phyloP scores from a whole-genome alignment of 2,888 invertebrate species.

The Oeneis ivallda region DNA sequence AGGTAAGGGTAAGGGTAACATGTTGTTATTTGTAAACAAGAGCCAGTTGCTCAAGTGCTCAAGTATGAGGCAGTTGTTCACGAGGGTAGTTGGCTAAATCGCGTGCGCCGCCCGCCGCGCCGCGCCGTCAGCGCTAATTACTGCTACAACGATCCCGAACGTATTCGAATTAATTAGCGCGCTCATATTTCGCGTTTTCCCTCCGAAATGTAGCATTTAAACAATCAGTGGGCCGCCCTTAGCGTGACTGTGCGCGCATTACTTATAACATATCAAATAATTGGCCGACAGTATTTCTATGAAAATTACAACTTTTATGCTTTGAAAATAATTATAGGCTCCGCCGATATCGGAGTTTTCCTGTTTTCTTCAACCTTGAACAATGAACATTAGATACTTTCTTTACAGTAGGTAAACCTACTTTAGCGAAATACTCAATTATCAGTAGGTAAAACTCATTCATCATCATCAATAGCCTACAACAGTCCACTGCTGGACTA shows the following conservation, averaged over 20 bases:
- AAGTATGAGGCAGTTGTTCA: too few species aligned
- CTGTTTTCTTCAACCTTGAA: background rate
- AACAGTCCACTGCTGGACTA: too few species aligned
- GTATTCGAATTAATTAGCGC: constrained; percentile 41
- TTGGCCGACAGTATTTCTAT: constrained; percentile 1
- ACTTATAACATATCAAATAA: constrained; percentile 12
- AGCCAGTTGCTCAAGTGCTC: too few species aligned
- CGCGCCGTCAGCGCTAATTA: constrained; percentile 26
- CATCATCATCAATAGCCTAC: too few species aligned
- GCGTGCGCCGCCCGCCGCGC: constrained; percentile 22
- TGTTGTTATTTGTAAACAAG: too few species aligned
- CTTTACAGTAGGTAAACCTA: too few species aligned
- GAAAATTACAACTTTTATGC: background rate
- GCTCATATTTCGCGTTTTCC: constrained; percentile 37
- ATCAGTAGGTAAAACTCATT: too few species aligned
- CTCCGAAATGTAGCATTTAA: constrained; percentile 34
- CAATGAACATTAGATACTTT: too few species aligned
- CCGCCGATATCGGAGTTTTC: background rate
- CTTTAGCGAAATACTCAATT: too few species aligned
- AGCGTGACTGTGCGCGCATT: constrained; percentile 9
- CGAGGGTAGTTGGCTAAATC: background rate
- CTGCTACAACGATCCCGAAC: constrained; percentile 30
- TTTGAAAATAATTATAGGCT: background rate
- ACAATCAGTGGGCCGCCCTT: constrained; percentile 19
- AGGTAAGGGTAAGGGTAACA: too few species aligned